Evolutionary conservation across 2,797 vertebrate species (phyloP), one percentile per base, ranked within the genome.

Genomic region (Enteromius fasciolatus): DNA sequence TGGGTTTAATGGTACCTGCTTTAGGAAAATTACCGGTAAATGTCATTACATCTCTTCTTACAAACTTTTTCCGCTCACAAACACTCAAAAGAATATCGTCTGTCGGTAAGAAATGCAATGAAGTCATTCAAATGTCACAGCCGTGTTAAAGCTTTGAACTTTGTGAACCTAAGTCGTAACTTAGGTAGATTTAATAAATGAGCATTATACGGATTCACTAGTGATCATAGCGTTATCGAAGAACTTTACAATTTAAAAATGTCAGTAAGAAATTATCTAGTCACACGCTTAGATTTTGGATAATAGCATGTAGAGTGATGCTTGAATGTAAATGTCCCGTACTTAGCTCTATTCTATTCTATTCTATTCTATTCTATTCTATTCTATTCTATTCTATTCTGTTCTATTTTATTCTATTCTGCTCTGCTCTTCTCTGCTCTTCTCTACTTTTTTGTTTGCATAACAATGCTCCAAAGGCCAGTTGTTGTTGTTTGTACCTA

Each of bases 91-190:
- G 59, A 63, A 44, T 80, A 12, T 36, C 46, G 2, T 77, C 31
- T 78, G 15, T 78, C 36, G 84, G 84, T 87, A 86, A 87, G 86
- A 46, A 64, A 61, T 44, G 17, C 46, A 41, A 25, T 23, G 20
- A 23, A 63, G 61, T n/a, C n/a, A 18, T 3, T 50, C 12, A 41
- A 14, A 66, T 33, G 7, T 76, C 61, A 54, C 5, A 54, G 11
- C 0, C 2, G 36, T 25, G 9, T 12, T 36, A 59, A 76, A 70
- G 12, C 61, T 6, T 28, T 14, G 15, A 25, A 36, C 39, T n/a
- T 70, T 44, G 50, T 44, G 41, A n/a, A n/a, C n/a, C n/a, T 57
- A n/a, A 72, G 52, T 33, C 7, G 36, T 39, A 39, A 39, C 52
- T 2, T n/a, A 12, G 25, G 18, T 61, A 46, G n/a, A 72, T 31